Evolutionary conservation across 53 echinoderm and acorn worm genomes (phyloP), one percentile per base, ranked within the genome.

Genomic region (Temnopleurus reevesii): DNA sequence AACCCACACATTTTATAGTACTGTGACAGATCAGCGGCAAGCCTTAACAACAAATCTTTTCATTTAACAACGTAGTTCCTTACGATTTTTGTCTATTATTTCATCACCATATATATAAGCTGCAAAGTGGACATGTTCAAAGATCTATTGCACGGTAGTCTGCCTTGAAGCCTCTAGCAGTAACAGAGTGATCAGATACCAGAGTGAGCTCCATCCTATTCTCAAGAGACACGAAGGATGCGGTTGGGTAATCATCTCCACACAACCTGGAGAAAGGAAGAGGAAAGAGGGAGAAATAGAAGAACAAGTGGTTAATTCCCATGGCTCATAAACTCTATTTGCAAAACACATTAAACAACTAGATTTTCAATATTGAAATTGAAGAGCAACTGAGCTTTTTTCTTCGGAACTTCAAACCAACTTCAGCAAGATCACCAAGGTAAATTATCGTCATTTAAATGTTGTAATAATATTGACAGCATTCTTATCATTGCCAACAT

Each of bases 111-210:
- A 17, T 41, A n/a, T n/a, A n/a, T 19, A 12, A 4, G 12, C 55
- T 10, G 31, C 34, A 19, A 56, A 2, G 25, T 8, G 24, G 53
- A 53, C 0, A 31, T n/a, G 21, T 30, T 60, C 44, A 85, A 45
- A 85, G 61, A 21, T 85, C 85, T 43, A 85, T 60, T 5, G 46
- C 85, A 27, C 60, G 43, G 64, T 91, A 91, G 85, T 44, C 23
- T 44, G 85, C 85, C 19, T 9, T 28, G 61, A 85, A 85, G 85
- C 85, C 85, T 24, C 85, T 28, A 26, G 19, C 61, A 45, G 45
- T 60, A 23, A 85, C 85, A 13, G 59, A 59, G 24, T 12, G 1
- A 26, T 85, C 85, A 12, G 85, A 38, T 44, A 23, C 41, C 45
- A 85, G 30, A 2, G 60, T 85, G 12, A 85, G 85, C n/a, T 44